Base-by-base conservation (phyloP, 2,888 invertebrate genomes). In the Sinohyriopsis cumingii region DNA sequence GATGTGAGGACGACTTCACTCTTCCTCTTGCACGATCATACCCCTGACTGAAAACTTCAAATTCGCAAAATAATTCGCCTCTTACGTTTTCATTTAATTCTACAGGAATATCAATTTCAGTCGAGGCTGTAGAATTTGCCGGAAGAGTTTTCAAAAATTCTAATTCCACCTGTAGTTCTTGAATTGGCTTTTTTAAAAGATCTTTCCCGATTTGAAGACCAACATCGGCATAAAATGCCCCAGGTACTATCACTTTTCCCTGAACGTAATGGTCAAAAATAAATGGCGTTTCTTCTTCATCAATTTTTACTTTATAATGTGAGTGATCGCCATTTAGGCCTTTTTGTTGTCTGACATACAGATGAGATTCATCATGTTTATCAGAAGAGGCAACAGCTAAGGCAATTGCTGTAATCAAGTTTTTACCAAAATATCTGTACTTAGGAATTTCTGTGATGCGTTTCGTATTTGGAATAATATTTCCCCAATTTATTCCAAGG, bases 261-360 rank as follows among this genome's bases (percentile, higher is more conserved):
- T 60, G 62, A 1, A 82, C 72, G n/a, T 65, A 53, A 65, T 82
- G 82, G 15, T 76, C 69, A 63, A 71, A 82, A 12, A 79, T 71
- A 65, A 73, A 78, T 7, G 80, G 75, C 15, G 77, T 73, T 53
- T 61, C 67, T n/a, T 55, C 25, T 15, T 67, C 59, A 9, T 68
- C 53, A 20, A 77, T 64, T 6, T 62, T 55, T 20, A 72, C 20
- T 33, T 63, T 61, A 15, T 9, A 25, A 20, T 5, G 20, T 18
- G 20, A 7, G n/a, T 60, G n/a, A 2, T 24, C 33, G 2, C 15
- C 24, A 19, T 54, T 25, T 22, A 33, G 24, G 12, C 54, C 15
- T 55, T 54, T 64, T 55, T 55, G 54, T 24, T 55, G 22, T 28
- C 12, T 55, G 3, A 24, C n/a, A 33, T 45, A 59, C 2, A 24